A percentile compares a stretch with the other conserved stretches of the same genome.
These are phyloP conservation scores for Cheilosia grossa DNA, from an alignment of 2,888 invertebrate genomes.

Conservation along the genomic window DNA sequence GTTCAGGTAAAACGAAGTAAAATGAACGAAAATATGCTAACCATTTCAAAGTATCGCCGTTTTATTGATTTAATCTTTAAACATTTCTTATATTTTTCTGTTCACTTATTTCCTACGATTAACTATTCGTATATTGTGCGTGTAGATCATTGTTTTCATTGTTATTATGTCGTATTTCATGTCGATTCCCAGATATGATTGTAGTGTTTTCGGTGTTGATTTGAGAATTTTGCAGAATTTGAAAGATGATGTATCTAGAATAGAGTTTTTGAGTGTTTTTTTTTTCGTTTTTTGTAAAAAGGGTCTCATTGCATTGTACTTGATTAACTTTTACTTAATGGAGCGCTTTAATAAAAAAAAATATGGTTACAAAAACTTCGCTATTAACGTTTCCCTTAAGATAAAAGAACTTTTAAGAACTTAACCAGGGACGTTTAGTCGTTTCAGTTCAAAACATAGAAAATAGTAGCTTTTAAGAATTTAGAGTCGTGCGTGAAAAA, in stretches of 20 bases:
- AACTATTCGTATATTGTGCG: slow-evolving; percentile 24
- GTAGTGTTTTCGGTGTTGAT: slow-evolving; percentile 66
- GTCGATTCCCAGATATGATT: slow-evolving; percentile 69
- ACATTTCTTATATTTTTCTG: slow-evolving; percentile 16
- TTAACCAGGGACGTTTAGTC: too few relatives aligned
- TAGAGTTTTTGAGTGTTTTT: slow-evolving; percentile 60
- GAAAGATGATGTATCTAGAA: slow-evolving; percentile 74
- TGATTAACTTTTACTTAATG: slow-evolving; percentile 6
- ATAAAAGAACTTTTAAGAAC: too few relatives aligned
- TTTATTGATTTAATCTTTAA: slow-evolving; percentile 21
- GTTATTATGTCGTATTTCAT: slow-evolving; percentile 63
- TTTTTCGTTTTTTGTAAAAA: slow-evolving; percentile 53
- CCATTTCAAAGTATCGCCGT: slow-evolving; percentile 4
- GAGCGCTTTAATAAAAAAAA: background rate
- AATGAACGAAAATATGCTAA: background rate
- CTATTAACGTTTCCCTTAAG: too few relatives aligned
- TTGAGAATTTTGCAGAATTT: slow-evolving; percentile 73
- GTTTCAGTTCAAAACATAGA: too few relatives aligned
- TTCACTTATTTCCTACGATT: slow-evolving; percentile 38
- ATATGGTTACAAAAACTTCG: too few relatives aligned
- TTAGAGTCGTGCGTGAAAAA: too few relatives aligned
- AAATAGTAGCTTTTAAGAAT: too few relatives aligned
- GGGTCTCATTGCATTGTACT: slow-evolving; percentile 44
- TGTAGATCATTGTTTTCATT: slow-evolving; percentile 54
- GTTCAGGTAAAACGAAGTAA: background rate